Base-by-base conservation (phyloP, 2,888 invertebrate genomes). In the Melanostoma scalare region DNA sequence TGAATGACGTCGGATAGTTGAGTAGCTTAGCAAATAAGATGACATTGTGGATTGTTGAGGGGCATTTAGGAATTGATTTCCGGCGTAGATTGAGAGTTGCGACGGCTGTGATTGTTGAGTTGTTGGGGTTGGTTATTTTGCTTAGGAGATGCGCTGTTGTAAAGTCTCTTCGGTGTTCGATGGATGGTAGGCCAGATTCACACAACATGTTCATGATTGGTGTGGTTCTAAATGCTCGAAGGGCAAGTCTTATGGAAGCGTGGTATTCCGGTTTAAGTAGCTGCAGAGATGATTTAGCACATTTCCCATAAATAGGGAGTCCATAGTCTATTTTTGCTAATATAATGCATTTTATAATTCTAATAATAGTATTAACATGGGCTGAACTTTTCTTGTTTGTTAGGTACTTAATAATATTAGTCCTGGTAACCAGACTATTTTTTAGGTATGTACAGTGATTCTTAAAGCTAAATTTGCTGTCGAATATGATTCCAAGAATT, bases 381-480 rank as follows among this genome's bases (percentile, higher is more conserved):
- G 20, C 20, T 20, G 20, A 20, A 20, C 20, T 20, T 20, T 20
- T 20, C 20, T 20, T 20, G 1, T 20, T 20, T 20, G 20, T 20
- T 20, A 20, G 20, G 20, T 1, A 20, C 20, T 20, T 20, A 20
- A 20, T 20, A 20, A 20, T 20, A 20, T 20, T 20, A 20, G 20
- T 67, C 46, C 72, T 61, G 50, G 72, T 56, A 56, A 63, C 61
- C 33, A 77, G 46, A 20, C 48, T 78, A 10, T 60, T 53, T 63
- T 40, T 79, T 56, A 85, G 63, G 44, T 56, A 42, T 42, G 36
- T 36, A 73, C 74, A 82, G 3, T 85, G 77, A 9, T 74, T 56
- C 60, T 60, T 52, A 60, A 72, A 71, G 40, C 8, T 61, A 60
- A 38, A 58, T n/a, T 36, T 58, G 20, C 1, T 4, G 3, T 69